Evolutionary conservation across 2,797 vertebrate genomes (phyloP), one percentile per base, ranked within the genome.

Genomic region (Etheostoma nigrum): DNA sequence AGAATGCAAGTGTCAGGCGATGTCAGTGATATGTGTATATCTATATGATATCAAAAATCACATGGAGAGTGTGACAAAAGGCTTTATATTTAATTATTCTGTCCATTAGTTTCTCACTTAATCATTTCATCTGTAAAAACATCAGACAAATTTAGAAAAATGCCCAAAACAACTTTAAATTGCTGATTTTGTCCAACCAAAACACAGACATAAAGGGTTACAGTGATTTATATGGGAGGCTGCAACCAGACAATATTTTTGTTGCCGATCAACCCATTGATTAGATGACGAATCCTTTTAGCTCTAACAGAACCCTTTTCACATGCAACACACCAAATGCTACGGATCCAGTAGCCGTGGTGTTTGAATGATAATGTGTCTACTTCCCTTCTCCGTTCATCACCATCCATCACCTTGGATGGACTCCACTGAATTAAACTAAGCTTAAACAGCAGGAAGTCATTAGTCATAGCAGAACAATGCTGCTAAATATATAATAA

Each of bases 1-100:
- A 49, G 19, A 78, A 74, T 54, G n/a, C 40, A 74, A 58, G 62
- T 47, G 18, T 48, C n/a, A 27, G 36, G 33, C 33, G 0, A 40
- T 40, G 42, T 14, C 25, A 33, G 66, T 25, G 18, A n/a, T 54
- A 25, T 19, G 14, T 57, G 11, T 33, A 51, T n/a, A 30, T 30
- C 15, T 42, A 52, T 10, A 51, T 30, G 15, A 6, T 52, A 5
- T 47, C 12, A 36, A 36, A 40, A 18, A 4, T 51, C 36, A 49
- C 52, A n/a, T 19, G 13, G 13, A 67, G 16, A 30, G 9, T 13
- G 47, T 6, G 3, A 4, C n/a, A 5, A 21, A 1, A 42, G 1
- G 13, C 42, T 44, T 13, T 23, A 18, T 6, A 25, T 11, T 30
- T 9, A 58, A 23, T 16, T 36, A 5, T 48, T 67, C 33, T 54